Percentiles rank a stretch among this genome's conserved stretches.
Evolutionary conservation across 2,888 invertebrate genomes (phyloP).

Genomic region (Machimus rusticus): DNA sequence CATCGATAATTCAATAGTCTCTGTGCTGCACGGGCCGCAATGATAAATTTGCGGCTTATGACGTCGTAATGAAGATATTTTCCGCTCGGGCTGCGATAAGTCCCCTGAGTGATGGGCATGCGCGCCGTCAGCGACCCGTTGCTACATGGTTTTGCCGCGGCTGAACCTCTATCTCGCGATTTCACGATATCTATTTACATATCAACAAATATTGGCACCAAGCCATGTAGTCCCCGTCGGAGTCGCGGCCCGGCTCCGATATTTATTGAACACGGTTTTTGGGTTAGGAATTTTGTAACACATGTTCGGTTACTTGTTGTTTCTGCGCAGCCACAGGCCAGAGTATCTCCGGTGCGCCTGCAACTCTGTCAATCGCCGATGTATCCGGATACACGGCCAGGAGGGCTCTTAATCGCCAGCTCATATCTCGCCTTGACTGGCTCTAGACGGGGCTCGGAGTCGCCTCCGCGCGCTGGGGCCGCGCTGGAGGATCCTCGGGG

Average conservation of each 20-base stretch:
- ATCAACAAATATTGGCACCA: constrained; percentile 35
- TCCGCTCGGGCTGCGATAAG: neutral
- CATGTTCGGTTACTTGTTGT: constrained; percentile 35
- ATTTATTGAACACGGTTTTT: constrained; percentile 52
- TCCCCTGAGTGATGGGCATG: constrained; percentile 6
- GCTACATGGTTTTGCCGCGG: neutral
- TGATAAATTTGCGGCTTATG: constrained; percentile 28
- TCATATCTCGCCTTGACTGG: constrained; percentile 18
- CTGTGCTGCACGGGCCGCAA: neutral
- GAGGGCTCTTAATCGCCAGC: constrained; percentile 21
- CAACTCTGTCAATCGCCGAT: constrained; percentile 8
- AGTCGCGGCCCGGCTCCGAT: constrained; percentile 43
- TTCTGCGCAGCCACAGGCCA: constrained; percentile 14
- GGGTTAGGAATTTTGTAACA: constrained; percentile 50
- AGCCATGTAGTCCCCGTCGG: constrained; percentile 15
- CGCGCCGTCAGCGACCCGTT: constrained; percentile 4
- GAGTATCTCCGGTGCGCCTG: neutral
- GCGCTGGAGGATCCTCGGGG: neutral
- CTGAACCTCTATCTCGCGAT: constrained; percentile 11
- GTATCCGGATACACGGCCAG: neutral
- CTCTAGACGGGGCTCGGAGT: neutral
- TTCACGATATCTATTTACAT: constrained; percentile 40
- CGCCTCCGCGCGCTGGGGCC: neutral
- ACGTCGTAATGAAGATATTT: constrained; percentile 29
- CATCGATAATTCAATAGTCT: neutral